Evolutionary conservation across 30 jellyfish, hydroid and myxozoan genomes (phyloP), one percentile per base, ranked within the genome.

Genomic region (Cassiopea xamachana): DNA sequence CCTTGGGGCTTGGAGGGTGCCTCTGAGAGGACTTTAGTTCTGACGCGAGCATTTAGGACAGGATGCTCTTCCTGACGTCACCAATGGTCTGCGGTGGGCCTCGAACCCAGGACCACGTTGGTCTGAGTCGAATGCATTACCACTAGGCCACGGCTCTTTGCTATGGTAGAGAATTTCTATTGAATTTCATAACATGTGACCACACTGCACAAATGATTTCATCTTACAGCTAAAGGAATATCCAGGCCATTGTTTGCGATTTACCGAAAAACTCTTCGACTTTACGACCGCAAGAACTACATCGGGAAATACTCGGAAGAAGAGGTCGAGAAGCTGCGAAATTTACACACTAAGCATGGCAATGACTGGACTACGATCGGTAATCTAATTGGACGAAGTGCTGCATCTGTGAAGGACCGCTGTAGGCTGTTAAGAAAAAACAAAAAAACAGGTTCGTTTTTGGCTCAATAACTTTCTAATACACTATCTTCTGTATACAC

Each of bases 301-400:
- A 95, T 91, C 46, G 99, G 99, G 16, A 95, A 95, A 71, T 95
- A 95, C 78, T 48, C 98, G 1, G 91, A 88, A 16, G 99, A 87
- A 7, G 99, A 95, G 73, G 93, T 91, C 46, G 91, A 82, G 3
- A 91, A 84, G 75, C 97, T 95, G 69, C 87, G 79, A 43, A 88
- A 78, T 58, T 81, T 95, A 1, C 90, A 82, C 46, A 83, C 72
- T 45, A 84, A 83, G 16, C 81, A 91, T 85, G 97, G 97, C 19
- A 93, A 87, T 67, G 95, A 92, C 69, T 92, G 98, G 98, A 89
- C 98, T 15, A 77, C 97, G 43, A 95, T 95, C 69, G 99, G 99
- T 18, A 61, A 73, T 59, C 83, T 59, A 48, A 82, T 95, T 70
- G 99, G 99, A 17, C 81, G 99, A 82, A 95, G 99, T 83, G 97